phyloP scores from a whole-genome alignment of 2,888 invertebrate genomes.

The Cryptus viduatorius region DNA sequence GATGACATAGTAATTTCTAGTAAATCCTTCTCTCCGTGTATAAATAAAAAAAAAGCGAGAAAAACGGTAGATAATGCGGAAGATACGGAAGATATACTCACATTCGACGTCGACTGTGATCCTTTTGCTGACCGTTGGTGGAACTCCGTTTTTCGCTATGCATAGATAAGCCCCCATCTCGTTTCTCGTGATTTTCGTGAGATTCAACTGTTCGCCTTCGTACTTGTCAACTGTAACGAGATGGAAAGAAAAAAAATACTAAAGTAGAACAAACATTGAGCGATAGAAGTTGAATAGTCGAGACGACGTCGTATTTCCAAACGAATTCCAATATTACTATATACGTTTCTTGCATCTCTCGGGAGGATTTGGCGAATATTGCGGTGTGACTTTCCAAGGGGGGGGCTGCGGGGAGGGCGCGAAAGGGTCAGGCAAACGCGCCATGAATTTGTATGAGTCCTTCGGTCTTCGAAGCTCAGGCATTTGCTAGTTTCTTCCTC shows the following conservation, averaged over 20 bases:
- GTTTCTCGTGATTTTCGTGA: constrained; percentile 94
- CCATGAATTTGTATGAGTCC: constrained; percentile 22
- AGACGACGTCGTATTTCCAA: background rate
- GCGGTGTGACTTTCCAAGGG: constrained; percentile 32
- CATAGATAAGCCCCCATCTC: constrained; percentile 95
- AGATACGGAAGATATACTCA: constrained; percentile 86
- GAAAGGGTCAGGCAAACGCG: constrained; percentile 27
- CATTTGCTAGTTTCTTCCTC: background rate
- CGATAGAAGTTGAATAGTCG: background rate
- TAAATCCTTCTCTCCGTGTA: no score
- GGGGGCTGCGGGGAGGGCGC: background rate
- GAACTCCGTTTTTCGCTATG: constrained; percentile 94
- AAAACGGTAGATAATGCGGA: background rate
- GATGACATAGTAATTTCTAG: no score
- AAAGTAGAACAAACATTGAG: constrained; percentile 11
- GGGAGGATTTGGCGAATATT: constrained; percentile 9
- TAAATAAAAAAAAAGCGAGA: background rate
- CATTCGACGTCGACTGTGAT: constrained; percentile 97
- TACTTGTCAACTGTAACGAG: constrained; percentile 91
- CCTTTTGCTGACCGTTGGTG: constrained; percentile 96
- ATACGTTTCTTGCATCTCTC: background rate
- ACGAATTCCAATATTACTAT: constrained; percentile 26
- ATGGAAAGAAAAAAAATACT: background rate
- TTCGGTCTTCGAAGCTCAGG: constrained; percentile 1
- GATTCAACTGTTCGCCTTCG: constrained; percentile 93